These are phyloP conservation scores for Thereva nobilitata DNA, from an alignment of 2,888 invertebrate species.

Conservation along the genomic window DNA sequence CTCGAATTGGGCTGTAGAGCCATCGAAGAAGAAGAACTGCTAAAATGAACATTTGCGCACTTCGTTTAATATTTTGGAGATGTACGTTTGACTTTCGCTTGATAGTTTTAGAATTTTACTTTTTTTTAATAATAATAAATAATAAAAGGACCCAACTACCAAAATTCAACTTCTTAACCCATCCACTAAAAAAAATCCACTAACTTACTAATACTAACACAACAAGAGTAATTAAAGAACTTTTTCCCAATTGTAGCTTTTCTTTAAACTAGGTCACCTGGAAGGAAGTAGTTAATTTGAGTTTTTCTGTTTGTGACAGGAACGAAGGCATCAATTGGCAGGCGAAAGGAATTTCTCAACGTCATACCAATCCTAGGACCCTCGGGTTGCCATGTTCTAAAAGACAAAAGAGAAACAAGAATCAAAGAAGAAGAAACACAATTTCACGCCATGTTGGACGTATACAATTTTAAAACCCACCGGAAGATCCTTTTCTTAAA, in stretches of 20 bases:
- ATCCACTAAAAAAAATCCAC: too few relatives aligned
- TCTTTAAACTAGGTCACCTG: conserved; percentile 23
- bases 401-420: conserved; percentile 34
- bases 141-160: too few relatives aligned
- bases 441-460: conserved; percentile 58
- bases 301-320: conserved; percentile 33
- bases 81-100: too few relatives aligned
- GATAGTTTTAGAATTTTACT: too few relatives aligned
- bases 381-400: conserved; percentile 17
- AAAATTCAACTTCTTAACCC: too few relatives aligned
- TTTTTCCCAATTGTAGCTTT: background rate
- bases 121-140: too few relatives aligned
- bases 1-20: too few relatives aligned
- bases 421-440: conserved; percentile 49
- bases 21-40: too few relatives aligned
- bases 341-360: conserved; percentile 17
- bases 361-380: background rate
- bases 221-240: background rate
- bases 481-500: conserved; percentile 28
- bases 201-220: too few relatives aligned
- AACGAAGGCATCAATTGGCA: conserved; percentile 25
- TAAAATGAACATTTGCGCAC: too few relatives aligned
- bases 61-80: too few relatives aligned
- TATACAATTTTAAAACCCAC: conserved; percentile 47
- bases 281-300: conserved; percentile 2